Base-by-base conservation (phyloP, 2,797 vertebrate genomes). In the Thaleichthys pacificus region DNA sequence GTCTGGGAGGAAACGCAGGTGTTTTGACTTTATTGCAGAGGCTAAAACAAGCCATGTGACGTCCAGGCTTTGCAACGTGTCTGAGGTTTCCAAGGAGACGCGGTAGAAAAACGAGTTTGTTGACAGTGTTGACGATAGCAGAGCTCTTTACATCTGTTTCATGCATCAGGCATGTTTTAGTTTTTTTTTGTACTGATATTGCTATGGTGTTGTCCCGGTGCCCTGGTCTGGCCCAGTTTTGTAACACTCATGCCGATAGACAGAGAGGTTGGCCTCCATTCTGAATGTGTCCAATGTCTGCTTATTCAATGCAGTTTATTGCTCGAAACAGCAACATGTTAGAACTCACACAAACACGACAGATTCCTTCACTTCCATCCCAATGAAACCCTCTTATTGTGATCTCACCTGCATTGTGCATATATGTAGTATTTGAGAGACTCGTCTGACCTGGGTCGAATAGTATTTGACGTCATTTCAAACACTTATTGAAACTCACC, bases 11-110 rank as follows among this genome's bases (percentile, higher is more conserved):
- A 47, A 12, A 11, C 9, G 42, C 42, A 47, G 42, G 42, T 47
- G 42, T 47, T 47, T 47, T 47, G 0, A 47, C 42, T 73, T 90
- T 90, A 91, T 91, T 91, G 87, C 90, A 75, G 67, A 71, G 22
- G 42, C 67, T 82, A 86, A 75, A 74, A 74, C 70, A 69, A 4
- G 63, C 65, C 72, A 65, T 66, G 21, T 21, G 19, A 51, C 24
- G 21, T 28, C 21, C 8, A 49, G 35, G 9, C 21, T 42, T 14
- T 12, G 35, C 21, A 49, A 7, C 11, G 17, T 28, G 30, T n/a
- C 35, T 56, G 5, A 56, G 51, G 15, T n/a, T 56, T 17, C 11
- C 17, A 64, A 42, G 32, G 32, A 64, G 32, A 64, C 14, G 9
- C 5, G 6, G 24, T 67, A 54, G 47, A n/a, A 67, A 67, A 22